phyloP scores from a whole-genome alignment of 2,797 vertebrate genomes.

The Siniperca undulata region DNA sequence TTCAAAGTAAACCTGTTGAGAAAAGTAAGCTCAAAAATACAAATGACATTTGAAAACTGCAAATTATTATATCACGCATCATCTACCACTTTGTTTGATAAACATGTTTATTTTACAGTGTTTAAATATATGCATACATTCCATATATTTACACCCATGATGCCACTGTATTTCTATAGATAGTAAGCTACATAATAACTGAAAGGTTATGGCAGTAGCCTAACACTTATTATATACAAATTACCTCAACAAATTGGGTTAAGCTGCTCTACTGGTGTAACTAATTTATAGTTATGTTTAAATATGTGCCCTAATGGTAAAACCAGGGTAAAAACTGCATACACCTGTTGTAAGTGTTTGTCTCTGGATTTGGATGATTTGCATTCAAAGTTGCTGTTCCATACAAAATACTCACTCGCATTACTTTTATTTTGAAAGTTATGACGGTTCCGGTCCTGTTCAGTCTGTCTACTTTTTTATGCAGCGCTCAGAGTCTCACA shows the following conservation, averaged over 20 bases:
- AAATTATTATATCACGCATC: background rate
- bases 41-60: background rate
- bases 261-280: accelerated
- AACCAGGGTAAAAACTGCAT: background rate
- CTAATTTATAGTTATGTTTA: background rate
- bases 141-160: background rate
- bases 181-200: background rate
- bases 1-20: conserved; percentile 45
- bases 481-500: background rate
- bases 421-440: conserved; percentile 46
- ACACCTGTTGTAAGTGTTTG: background rate
- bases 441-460: background rate
- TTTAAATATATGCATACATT: background rate
- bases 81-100: too few relatives aligned
- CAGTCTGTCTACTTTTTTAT: background rate
- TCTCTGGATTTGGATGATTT: background rate
- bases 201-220: background rate
- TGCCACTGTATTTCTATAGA: background rate
- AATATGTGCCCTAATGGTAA: background rate
- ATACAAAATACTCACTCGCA: background rate
- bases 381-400: background rate
- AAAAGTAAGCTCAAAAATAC: background rate
- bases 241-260: background rate
- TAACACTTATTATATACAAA: background rate
- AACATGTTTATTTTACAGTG: background rate